Evolutionary conservation across 1,140 invertebrate species (phyloP).

Genomic region (Andricus grossulariae): DNA sequence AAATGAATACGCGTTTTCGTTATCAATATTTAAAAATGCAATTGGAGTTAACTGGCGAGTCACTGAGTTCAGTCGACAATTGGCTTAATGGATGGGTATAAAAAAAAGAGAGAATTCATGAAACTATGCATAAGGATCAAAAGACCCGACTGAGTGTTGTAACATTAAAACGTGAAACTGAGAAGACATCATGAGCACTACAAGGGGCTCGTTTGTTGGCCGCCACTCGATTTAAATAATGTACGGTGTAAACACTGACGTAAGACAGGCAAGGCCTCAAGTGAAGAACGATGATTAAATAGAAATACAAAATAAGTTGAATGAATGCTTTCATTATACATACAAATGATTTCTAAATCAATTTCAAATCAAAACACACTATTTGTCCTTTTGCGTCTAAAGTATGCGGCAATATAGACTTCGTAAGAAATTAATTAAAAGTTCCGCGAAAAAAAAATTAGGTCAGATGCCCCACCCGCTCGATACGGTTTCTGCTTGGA

Average conservation of each 20-base stretch:
- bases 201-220: constrained; percentile 21
- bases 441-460: background rate
- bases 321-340: background rate
- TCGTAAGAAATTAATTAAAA: too few relatives aligned
- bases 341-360: too few relatives aligned
- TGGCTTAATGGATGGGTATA: too few relatives aligned
- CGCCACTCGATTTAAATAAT: constrained; percentile 10
- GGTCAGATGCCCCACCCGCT: background rate
- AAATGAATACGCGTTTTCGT: too few relatives aligned
- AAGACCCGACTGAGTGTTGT: background rate
- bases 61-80: too few relatives aligned
- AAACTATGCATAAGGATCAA: background rate
- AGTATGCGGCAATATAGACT: too few relatives aligned
- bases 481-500: constrained; percentile 28
- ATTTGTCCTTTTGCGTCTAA: too few relatives aligned
- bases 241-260: constrained; percentile 15
- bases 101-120: too few relatives aligned
- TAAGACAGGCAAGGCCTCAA: constrained; percentile 24
- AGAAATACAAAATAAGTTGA: constrained; percentile 36
- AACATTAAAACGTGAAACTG: constrained; percentile 26
- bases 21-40: too few relatives aligned
- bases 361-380: too few relatives aligned
- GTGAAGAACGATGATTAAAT: constrained; percentile 43
- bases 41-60: too few relatives aligned
- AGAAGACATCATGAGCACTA: background rate